Conservation (phyloP, 2,888 invertebrate species). For the Volucella inflata region DNA sequence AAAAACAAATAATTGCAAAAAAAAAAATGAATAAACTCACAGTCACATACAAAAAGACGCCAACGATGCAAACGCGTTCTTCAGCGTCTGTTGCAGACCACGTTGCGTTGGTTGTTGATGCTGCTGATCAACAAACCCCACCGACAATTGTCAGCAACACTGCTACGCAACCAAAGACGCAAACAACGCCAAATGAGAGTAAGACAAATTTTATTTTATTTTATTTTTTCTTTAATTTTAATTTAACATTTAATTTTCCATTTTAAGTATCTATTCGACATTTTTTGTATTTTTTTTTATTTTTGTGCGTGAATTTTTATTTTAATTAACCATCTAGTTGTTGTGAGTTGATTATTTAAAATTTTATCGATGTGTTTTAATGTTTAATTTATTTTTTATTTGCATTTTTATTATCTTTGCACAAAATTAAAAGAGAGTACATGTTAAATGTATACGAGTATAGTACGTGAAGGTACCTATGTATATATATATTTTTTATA, state of each 20-base stretch:
- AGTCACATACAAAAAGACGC: conserved; percentile 93
- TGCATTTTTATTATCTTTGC: conserved; percentile 49
- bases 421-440: conserved; percentile 32
- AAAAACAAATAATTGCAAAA: conserved; percentile 52
- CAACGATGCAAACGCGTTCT: conserved; percentile 78
- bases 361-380: conserved; percentile 23
- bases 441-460: background rate
- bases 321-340: conserved; percentile 18
- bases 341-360: conserved; percentile 16
- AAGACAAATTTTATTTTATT: conserved; percentile 54
- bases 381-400: conserved; percentile 32
- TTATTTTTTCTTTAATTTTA: conserved; percentile 22
- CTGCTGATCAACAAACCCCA: conserved; percentile 48
- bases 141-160: conserved; percentile 55
- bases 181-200: conserved; percentile 65
- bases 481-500: conserved; percentile 10
- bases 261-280: conserved; percentile 27
- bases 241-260: too few species aligned
- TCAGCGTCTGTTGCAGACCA: conserved; percentile 73
- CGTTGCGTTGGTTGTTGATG: conserved; percentile 64
- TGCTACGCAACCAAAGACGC: conserved; percentile 40
- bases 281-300: conserved; percentile 22
- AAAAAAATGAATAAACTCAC: conserved; percentile 84
- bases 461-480: background rate
- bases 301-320: conserved; percentile 48